A percentile compares a stretch with the other conserved stretches of the same genome.
phyloP scores from a whole-genome alignment of 2,113 vertebrate species.

The Tachysurus fulvidraco region DNA sequence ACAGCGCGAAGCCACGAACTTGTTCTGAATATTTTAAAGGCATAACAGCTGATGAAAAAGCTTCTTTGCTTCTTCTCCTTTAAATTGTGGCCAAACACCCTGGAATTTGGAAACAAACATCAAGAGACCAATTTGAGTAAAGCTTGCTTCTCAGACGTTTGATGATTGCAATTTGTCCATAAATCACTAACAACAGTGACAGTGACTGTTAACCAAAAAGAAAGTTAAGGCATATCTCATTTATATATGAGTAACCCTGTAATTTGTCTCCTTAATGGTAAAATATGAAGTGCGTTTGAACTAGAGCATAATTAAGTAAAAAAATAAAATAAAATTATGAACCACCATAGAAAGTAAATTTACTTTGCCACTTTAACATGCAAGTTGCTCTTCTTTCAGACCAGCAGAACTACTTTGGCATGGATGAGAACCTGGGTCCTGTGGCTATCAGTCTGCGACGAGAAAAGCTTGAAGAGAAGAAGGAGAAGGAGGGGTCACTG shows the following conservation, averaged over 20 bases:
- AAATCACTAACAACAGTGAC: no score
- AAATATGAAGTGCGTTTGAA: background rate
- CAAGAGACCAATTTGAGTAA: no score
- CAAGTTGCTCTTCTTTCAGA: conserved; percentile 69
- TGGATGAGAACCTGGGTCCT: conserved; percentile 92
- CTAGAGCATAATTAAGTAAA: background rate
- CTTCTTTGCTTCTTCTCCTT: no score
- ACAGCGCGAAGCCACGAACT: no score
- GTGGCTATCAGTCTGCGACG: conserved; percentile 93
- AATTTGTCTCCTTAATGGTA: background rate
- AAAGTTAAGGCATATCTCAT: background rate
- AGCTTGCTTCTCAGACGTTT: no score
- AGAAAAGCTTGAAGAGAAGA: conserved; percentile 90
- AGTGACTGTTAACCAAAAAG: no score
- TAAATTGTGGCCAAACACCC: no score
- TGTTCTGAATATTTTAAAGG: no score
- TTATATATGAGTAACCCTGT: no score
- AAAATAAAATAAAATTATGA: background rate
- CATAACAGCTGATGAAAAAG: no score
- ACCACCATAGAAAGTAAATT: background rate
- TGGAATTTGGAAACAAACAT: no score
- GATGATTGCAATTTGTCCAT: no score
- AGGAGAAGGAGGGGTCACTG: conserved; percentile 90
- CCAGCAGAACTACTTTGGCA: conserved; percentile 97
- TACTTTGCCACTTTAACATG: background rate